Conservation (phyloP, 2,888 invertebrate genomes). For the Leptinotarsa rubiginosa region DNA sequence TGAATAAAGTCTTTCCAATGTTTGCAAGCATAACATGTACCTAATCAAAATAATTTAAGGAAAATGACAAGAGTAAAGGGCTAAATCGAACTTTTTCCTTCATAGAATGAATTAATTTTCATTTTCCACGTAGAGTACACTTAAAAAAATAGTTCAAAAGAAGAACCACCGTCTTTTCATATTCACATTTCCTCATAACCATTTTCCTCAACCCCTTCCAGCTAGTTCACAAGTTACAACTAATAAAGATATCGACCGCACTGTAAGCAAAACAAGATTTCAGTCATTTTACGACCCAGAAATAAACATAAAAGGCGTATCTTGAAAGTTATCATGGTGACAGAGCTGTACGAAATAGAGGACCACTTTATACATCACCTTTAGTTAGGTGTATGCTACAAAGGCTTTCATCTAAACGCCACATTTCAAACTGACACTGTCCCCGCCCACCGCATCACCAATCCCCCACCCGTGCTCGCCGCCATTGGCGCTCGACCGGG, state of each 20-base stretch:
- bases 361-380: conserved; percentile 66
- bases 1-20: no score
- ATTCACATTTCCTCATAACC: conserved; percentile 5
- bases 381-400: conserved; percentile 64
- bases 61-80: no score
- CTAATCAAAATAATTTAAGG: no score
- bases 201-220: conserved; percentile 23
- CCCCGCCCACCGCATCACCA: conserved; percentile 53
- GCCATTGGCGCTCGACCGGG: conserved; percentile 60
- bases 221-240: conserved; percentile 26
- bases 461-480: conserved; percentile 53
- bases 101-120: no score
- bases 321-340: conserved; percentile 55
- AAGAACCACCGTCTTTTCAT: no score
- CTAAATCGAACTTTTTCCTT: no score
- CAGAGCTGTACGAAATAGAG: conserved; percentile 56
- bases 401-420: conserved; percentile 59
- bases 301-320: conserved; percentile 56
- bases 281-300: conserved; percentile 48
- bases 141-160: no score
- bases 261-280: conserved; percentile 47
- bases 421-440: conserved; percentile 57
- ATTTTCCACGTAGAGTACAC: no score
- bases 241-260: conserved; percentile 40
- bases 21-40: no score